Evolutionary conservation across 1,140 invertebrate species (phyloP), one percentile per base, ranked within the genome.

Genomic region (Copidosoma floridanum): DNA sequence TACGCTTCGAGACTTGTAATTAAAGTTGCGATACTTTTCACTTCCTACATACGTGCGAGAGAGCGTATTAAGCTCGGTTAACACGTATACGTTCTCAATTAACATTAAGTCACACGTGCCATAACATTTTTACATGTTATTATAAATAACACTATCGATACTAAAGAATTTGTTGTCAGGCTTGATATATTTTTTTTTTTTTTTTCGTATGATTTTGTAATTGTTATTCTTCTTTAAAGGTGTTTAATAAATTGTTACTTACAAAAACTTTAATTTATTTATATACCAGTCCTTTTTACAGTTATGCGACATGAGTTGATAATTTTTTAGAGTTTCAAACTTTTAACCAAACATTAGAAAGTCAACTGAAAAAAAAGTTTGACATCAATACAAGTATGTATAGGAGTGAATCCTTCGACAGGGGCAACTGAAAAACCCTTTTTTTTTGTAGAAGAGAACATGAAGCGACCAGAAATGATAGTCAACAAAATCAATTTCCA

Each of bases 91-190:
- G 10, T 48, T 50, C 58, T 54, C 52, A 61, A 52, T 51, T 61
- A 50, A 53, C 14, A 46, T 52, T 48, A 55, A 61, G 35, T 14
- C 50, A 6, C 7, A 37, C 10, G 60, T 57, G 60, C 60, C 60
- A 62, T 62, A 62, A 51, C 21, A 50, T 24, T 55, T 55, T 20
- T 61, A 41, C 40, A 12, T n/a, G 7, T 62, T 57, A 37, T 26
- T 43, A 10, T 18, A 55, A 12, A 43, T 35, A 27, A 27, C 48
- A 54, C 12, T 20, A 47, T 10, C 21, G 32, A 54, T 23, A 16
- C 51, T 52, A 37, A 59, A 59, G 26, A 52, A 35, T 35, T 23
- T 44, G 16, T 52, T 37, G 12, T 51, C 26, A 41, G 51, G 21
- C 2, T 47, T 32, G 16, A 32, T 32, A 12, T 32, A 32, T 12